phyloP scores from a whole-genome alignment of 2,888 invertebrate genomes.

The Creontiades dilutus region DNA sequence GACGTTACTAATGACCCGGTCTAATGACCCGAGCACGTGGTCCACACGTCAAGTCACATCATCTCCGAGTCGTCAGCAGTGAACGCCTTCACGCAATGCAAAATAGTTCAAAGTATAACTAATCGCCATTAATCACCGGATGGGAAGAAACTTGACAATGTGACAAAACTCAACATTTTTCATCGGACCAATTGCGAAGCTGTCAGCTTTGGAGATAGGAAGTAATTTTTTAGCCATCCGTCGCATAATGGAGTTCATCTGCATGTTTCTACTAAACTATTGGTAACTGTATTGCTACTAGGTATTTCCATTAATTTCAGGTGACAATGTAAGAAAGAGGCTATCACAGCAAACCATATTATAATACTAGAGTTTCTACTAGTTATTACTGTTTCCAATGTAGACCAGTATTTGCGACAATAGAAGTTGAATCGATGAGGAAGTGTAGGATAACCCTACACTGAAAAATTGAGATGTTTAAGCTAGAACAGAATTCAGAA shows the following conservation, averaged over 20 bases:
- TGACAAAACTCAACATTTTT: constrained; percentile 30
- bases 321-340: no score
- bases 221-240: background rate
- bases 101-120: constrained; percentile 47
- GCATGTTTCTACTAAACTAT: background rate
- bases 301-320: no score
- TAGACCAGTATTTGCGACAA: no score
- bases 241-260: background rate
- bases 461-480: no score
- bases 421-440: no score
- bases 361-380: no score
- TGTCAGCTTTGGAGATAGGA: background rate
- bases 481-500: no score
- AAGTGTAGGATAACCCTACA: no score
- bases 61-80: constrained; percentile 52
- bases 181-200: constrained; percentile 15
- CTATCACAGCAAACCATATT: no score
- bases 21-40: constrained; percentile 68
- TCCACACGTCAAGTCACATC: constrained; percentile 59
- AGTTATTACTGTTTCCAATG: no score
- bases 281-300: no score
- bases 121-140: constrained; percentile 17
- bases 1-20: constrained; percentile 64
- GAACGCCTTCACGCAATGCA: constrained; percentile 61
- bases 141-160: background rate